Evolutionary conservation across 2,888 invertebrate genomes (phyloP), one percentile per base, ranked within the genome.

Genomic region (Onthophagus sagittarius): DNA sequence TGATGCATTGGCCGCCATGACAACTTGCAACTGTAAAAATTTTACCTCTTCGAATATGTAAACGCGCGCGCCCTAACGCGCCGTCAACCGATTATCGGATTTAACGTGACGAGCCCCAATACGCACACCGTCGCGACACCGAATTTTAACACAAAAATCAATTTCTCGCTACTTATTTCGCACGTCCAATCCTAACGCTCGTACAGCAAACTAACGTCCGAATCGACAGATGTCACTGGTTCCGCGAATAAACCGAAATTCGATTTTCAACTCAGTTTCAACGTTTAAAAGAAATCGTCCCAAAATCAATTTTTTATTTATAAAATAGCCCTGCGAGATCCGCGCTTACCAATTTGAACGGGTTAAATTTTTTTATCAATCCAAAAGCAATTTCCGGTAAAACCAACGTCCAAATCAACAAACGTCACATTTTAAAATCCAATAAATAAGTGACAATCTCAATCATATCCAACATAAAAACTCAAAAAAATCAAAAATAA

Each of bases 1-100:
- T 87, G 87, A 87, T 86, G 84, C 83, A 78, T 83, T 84, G 85
- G 88, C 90, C 90, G 92, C 92, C 92, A 92, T 92, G 88, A 82
- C 86, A 86, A 81, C 82, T 87, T 80, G 86, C 86, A 83, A 82
- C 80, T 81, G 82, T 79, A 75, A 85, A 23, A 85, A 80, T 85
- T 85, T 71, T 84, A 85, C 75, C 82, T 85, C 9, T 76, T 81
- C 32, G 84, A 83, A 67, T 84, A 84, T 53, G 39, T 9, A 53
- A 53, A 53, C 76, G 83, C 82, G 72, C 77, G 81, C 63, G 80
- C 80, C 74, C 79, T 80, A 71, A 70, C 71, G 75, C 74, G 32
- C 63, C 13, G 32, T n/a, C 39, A 63, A 71, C 67, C 39, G 70
- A 69, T 15, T 32, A 63, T 71, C 73, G 72, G 73, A 67, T 76